Base-by-base conservation (phyloP, 2,888 invertebrate genomes). In the Corythucha ciliata region DNA sequence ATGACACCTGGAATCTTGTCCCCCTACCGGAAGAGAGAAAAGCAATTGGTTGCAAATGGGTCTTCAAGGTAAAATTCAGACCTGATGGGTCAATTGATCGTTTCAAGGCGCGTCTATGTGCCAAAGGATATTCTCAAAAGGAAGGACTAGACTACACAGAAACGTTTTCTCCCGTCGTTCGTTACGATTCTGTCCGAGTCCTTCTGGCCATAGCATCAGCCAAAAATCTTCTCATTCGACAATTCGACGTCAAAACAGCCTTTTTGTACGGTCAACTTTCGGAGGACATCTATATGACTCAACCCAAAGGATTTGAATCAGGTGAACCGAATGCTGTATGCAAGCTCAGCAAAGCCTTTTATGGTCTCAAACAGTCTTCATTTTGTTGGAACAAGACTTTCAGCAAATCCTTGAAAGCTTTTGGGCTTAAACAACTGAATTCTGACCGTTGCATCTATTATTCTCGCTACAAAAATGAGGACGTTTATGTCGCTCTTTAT, bases 261-360 rank as follows among this genome's bases (percentile, higher is more conserved):
- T 64, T 61, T 33, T 53, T 65, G 5, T 58, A 64, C 44, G 61
- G 62, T 6, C 55, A 60, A 5, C 51, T 64, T 18, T 46, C 57
- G 25, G 61, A 64, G 53, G 59, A 61, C 25, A 56, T 63, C 4
- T n/a, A n/a, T n/a, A n/a, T n/a, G n/a, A n/a, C n/a, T n/a, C n/a
- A n/a, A n/a, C n/a, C n/a, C n/a, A n/a, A n/a, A n/a, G n/a, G n/a
- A n/a, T n/a, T n/a, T n/a, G n/a, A n/a, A n/a, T n/a, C n/a, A n/a
- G n/a, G n/a, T n/a, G n/a, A n/a, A n/a, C n/a, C n/a, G n/a, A n/a
- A n/a, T n/a, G n/a, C n/a, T n/a, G n/a, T n/a, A n/a, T n/a, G n/a
- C n/a, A n/a, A n/a, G n/a, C n/a, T n/a, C n/a, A n/a, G 58, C 46
- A 59, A 58, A 32, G 44, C 48, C 29, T 44, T 62, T 14, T 62